Evolutionary conservation across 2,113 vertebrate genomes (phyloP).

Genomic region (Zonotrichia leucophrys): DNA sequence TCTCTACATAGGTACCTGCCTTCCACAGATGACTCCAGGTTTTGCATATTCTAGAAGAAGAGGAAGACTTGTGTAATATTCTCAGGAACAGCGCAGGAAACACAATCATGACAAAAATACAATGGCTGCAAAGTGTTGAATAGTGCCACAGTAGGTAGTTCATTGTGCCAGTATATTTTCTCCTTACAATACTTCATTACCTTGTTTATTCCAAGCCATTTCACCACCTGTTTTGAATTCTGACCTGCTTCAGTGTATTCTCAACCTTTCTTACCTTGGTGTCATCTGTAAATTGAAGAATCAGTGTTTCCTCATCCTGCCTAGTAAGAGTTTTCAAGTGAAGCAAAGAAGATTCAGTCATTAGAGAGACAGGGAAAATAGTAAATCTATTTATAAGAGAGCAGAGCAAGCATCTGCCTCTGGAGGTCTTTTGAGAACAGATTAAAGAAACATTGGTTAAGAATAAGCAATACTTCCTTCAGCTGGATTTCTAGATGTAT

Average conservation of each 20-base stretch:
- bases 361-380: rapidly evolving
- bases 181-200: not conserved
- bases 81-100: not conserved
- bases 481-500: not conserved
- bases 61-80: not conserved
- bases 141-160: not conserved
- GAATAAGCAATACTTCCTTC: not conserved
- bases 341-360: not conserved
- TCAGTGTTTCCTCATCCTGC: not conserved
- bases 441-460: not conserved
- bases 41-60: not conserved
- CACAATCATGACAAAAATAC: not conserved
- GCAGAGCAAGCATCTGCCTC: not conserved
- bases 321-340: not conserved
- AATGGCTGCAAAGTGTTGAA: not conserved
- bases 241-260: not conserved
- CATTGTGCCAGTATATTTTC: not conserved
- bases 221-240: not conserved
- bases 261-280: not conserved
- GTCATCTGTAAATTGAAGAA: not conserved
- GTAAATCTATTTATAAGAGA: not conserved
- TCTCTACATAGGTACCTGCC: not conserved
- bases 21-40: not conserved
- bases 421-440: not conserved
- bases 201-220: not conserved